Evolutionary conservation across 2,888 invertebrate species (phyloP).

Genomic region (Agrochola lychnidis): DNA sequence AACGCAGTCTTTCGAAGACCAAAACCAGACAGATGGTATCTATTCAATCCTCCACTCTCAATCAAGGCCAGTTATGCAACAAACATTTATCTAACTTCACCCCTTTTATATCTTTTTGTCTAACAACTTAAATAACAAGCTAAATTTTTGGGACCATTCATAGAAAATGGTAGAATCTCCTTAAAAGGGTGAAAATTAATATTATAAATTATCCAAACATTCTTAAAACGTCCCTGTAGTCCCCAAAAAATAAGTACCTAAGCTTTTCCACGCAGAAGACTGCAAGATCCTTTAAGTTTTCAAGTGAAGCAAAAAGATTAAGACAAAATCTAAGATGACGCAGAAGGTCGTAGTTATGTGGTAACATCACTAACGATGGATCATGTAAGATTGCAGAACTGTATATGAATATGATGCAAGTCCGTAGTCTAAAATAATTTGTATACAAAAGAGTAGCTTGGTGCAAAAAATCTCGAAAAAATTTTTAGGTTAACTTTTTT

Average conservation of each 20-base stretch:
- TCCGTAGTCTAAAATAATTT: neutral
- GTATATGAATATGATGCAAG: constrained; percentile 30
- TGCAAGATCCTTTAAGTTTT: constrained; percentile 1
- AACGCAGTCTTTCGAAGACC: neutral
- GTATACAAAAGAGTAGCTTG: constrained; percentile 3
- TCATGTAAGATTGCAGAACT: constrained; percentile 4
- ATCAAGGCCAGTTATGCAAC: neutral
- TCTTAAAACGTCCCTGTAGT: neutral
- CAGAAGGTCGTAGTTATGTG: constrained; percentile 6
- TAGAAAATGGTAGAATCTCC: neutral
- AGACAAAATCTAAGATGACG: constrained; percentile 14
- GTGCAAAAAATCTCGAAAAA: neutral
- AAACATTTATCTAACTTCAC: neutral
- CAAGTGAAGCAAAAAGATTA: constrained; percentile 6
- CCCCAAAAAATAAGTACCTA: neutral
- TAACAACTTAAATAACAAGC: neutral
- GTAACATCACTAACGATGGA: constrained; percentile 7
- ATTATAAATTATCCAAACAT: neutral
- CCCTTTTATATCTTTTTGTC: neutral
- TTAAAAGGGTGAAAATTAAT: neutral
- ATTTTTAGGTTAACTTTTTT: neutral
- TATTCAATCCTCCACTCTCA: neutral
- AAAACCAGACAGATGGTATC: neutral
- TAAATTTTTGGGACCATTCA: neutral
- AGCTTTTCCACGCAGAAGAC: neutral